Base-by-base conservation (phyloP, 2,888 invertebrate species). In the Quadroppia sp. region DNA sequence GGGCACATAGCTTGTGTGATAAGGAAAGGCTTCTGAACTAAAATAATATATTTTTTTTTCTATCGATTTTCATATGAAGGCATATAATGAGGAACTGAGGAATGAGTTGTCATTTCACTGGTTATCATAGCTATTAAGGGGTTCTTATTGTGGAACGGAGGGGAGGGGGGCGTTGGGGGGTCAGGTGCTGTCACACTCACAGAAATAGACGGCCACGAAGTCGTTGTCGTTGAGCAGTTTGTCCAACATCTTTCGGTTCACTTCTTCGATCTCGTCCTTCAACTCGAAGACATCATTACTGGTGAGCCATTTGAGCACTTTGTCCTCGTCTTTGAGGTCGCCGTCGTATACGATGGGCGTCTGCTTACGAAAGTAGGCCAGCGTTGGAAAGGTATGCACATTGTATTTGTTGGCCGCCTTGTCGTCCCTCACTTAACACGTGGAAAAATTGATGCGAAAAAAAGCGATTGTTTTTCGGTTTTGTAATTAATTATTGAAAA, bases 201-300 rank as follows among this genome's bases (percentile, higher is more conserved):
- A 97, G 83, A 96, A 96, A 82, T 91, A 95, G 72, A 97, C 94
- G 7, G 94, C 91, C 71, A 97, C 86, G 81, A 94, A 96, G 84
- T 95, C 95, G 80, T 94, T 94, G 82, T 96, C 96, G 78, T 94
- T 92, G 72, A 96, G 84, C 25, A 96, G 85, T 84, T 96, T 96
- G 81, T 96, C 94, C 80, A 96, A 85, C 93, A 95, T 95, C 84
- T 95, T 94, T 77, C 92, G 89, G 83, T 96, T 95, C 11, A 97
- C 96, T 82, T 96, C 95, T 82, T 95, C 95, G 80, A 96, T 96
- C 87, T 94, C 94, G 81, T 94, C 94, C 85, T 93, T 94, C 72
- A 94, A 90, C 84, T 94, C 94, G 84, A 94, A 94, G 72, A 94
- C 92, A 81, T 94, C 94, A 81, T 94, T 94, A 69, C 93, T 93